Percentiles rank a stretch among this genome's conserved stretches.
Conservation (phyloP, 2,113 vertebrate genomes). For the Microtus richardsoni region DNA sequence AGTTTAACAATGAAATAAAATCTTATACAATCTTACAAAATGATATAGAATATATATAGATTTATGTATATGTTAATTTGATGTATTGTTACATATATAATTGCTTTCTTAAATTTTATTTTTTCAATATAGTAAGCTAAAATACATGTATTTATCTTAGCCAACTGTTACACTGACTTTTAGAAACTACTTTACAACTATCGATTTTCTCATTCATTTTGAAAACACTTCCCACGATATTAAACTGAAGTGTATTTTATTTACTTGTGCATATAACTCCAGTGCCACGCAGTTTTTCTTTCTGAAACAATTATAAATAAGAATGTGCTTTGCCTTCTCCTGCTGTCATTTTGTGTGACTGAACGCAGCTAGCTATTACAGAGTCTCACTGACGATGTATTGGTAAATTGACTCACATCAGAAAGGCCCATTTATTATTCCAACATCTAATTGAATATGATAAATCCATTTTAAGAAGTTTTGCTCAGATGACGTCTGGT, state of each 20-base stretch:
- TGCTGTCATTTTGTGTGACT: conserved; percentile 12
- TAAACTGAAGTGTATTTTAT: conserved; percentile 29
- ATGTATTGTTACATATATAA: not conserved
- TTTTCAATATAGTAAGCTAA: conserved; percentile 15
- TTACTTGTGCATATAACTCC: not conserved
- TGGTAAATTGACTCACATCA: conserved; percentile 18
- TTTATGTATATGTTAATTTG: not conserved
- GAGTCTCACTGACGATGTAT: not conserved
- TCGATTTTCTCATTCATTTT: conserved; percentile 30
- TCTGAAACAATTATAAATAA: conserved; percentile 60
- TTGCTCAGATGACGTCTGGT: not conserved
- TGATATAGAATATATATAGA: not conserved
- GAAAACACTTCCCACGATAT: conserved; percentile 2
- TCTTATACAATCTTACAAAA: not conserved
- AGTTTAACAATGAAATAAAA: not conserved
- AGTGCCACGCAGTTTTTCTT: conserved; percentile 40
- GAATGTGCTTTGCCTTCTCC: not conserved
- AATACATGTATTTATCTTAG: conserved; percentile 4
- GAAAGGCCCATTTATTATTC: not conserved
- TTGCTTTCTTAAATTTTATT: not conserved
- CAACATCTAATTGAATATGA: conserved; percentile 33
- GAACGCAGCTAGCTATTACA: conserved; percentile 3
- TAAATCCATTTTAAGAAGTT: not conserved
- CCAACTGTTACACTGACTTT: not conserved
- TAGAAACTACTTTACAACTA: not conserved